These are phyloP conservation scores for Nomada ruficornis DNA, from an alignment of 2,888 invertebrate genomes.

Conservation along the genomic window DNA sequence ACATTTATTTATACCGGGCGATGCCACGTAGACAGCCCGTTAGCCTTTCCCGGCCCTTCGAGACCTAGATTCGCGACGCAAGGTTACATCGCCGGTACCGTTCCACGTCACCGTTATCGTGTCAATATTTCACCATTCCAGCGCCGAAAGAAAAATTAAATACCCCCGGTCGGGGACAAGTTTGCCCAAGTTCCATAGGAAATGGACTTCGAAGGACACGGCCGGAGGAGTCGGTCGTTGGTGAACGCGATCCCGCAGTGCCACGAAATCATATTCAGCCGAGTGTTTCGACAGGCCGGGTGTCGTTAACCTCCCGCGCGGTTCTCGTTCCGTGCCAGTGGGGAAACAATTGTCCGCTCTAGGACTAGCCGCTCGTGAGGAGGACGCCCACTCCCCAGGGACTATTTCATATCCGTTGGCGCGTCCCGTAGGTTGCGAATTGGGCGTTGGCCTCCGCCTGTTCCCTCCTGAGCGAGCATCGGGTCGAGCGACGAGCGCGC, in stretches of 20 bases:
- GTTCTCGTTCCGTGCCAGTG: slow-evolving; percentile 55
- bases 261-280: slow-evolving; percentile 79
- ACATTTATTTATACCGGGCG: slow-evolving; percentile 58
- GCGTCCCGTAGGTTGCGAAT: slow-evolving; percentile 76
- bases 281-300: slow-evolving; percentile 80
- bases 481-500: slow-evolving; percentile 35
- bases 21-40: slow-evolving; percentile 20
- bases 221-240: slow-evolving; percentile 53
- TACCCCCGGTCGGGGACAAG: no score
- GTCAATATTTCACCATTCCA: no score
- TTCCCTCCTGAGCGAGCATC: slow-evolving; percentile 31
- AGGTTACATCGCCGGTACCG: neutral
- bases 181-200: no score
- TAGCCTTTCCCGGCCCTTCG: slow-evolving; percentile 43
- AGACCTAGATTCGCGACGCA: neutral
- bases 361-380: slow-evolving; percentile 59
- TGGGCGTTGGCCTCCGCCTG: slow-evolving; percentile 78
- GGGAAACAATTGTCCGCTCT: slow-evolving; percentile 78
- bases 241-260: slow-evolving; percentile 66
- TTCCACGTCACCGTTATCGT: neutral
- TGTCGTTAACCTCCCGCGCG: slow-evolving; percentile 81
- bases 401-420: slow-evolving; percentile 65
- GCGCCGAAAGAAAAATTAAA: neutral
- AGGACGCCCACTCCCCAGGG: slow-evolving; percentile 62
- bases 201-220: neutral